Percentiles rank a stretch among this genome's conserved stretches.
Conservation (phyloP, 2,113 vertebrate species). For the Nipponia nippon region DNA sequence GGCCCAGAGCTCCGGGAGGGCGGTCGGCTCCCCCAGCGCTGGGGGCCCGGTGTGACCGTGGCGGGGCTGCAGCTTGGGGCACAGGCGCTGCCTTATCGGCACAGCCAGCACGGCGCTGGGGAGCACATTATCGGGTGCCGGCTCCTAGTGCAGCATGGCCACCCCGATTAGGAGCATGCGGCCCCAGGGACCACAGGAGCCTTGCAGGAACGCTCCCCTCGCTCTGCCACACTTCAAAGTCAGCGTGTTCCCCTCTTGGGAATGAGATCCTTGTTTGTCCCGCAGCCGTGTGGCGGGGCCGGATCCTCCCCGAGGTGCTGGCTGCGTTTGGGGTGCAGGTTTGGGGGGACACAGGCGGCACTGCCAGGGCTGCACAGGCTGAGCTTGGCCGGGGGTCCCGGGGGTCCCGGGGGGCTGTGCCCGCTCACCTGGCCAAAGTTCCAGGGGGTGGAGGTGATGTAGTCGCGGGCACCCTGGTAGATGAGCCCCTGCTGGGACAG, state of each 20-base stretch:
- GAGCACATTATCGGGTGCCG: accelerated
- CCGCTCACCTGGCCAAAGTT: conserved; percentile 89
- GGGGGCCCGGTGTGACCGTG: accelerated
- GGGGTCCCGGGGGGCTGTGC: background rate
- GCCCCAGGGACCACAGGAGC: background rate
- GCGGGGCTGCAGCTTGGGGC: background rate
- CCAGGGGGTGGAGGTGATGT: conserved; percentile 77
- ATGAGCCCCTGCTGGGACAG: conserved; percentile 87
- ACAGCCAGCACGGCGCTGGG: accelerated
- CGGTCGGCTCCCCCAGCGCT: accelerated
- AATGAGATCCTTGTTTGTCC: background rate
- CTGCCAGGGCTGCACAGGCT: background rate
- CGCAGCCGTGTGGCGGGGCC: accelerated
- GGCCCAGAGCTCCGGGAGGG: background rate
- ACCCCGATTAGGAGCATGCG: background rate
- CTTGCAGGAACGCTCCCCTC: accelerated
- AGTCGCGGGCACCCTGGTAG: conserved; percentile 76
- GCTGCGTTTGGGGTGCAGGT: accelerated
- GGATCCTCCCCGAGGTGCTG: background rate
- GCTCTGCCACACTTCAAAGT: background rate
- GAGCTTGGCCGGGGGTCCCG: background rate
- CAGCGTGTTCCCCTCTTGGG: accelerated
- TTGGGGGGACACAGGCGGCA: accelerated
- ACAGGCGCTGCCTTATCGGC: background rate
- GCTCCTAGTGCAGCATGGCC: background rate